Percentiles rank a stretch among this genome's conserved stretches.
phyloP scores from a whole-genome alignment of 2,797 vertebrate species.

The Rhyacichthys aspro region DNA sequence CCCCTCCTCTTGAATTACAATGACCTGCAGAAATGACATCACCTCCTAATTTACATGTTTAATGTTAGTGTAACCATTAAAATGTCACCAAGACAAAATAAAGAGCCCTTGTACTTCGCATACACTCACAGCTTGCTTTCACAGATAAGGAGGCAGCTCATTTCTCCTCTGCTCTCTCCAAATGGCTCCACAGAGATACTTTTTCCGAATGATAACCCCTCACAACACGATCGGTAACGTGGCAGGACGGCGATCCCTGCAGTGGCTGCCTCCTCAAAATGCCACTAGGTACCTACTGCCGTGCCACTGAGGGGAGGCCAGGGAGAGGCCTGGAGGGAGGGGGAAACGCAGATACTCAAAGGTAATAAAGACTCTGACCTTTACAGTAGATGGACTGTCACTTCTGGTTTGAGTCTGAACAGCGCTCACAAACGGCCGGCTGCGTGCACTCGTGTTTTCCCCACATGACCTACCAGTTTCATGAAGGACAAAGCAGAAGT shows the following conservation, averaged over 20 bases:
- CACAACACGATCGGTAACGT: slow-evolving; percentile 23
- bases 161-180: slow-evolving; percentile 11
- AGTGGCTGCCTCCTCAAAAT: slow-evolving; percentile 45
- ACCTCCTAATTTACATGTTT: slow-evolving; percentile 15
- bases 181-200: not conserved
- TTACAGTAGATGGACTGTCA: slow-evolving; percentile 66
- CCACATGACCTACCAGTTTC: not conserved
- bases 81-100: slow-evolving; percentile 11
- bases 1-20: not conserved
- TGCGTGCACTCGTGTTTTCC: slow-evolving; percentile 11
- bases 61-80: slow-evolving; percentile 5
- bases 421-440: slow-evolving; percentile 31
- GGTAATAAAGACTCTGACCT: slow-evolving; percentile 64
- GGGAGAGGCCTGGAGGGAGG: slow-evolving; percentile 13
- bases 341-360: slow-evolving; percentile 19
- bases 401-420: slow-evolving; percentile 49
- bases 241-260: slow-evolving; percentile 34
- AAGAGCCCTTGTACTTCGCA: not conserved
- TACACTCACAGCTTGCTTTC: slow-evolving; percentile 2
- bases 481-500: slow-evolving; percentile 10
- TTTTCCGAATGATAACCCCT: slow-evolving; percentile 15
- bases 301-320: slow-evolving; percentile 38
- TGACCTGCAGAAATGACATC: slow-evolving; percentile 15
- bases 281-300: slow-evolving; percentile 60
- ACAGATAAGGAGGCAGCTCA: slow-evolving; percentile 20